Evolutionary conservation across 2,888 invertebrate genomes (phyloP).

Genomic region (Lasioglossum oenotherae): DNA sequence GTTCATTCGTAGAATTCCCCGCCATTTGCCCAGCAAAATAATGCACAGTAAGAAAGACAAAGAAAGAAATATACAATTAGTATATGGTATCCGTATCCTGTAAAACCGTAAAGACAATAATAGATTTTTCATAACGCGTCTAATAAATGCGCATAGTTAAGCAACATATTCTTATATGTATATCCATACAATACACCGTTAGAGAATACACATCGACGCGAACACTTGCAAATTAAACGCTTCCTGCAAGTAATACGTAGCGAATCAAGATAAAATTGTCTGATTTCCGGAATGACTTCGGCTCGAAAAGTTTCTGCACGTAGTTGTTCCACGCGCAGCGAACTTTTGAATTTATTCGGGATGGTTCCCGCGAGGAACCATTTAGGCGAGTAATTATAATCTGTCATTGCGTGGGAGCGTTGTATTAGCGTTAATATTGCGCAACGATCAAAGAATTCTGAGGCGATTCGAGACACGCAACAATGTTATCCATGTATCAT

Average conservation of each 20-base stretch:
- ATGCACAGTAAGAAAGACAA: not conserved
- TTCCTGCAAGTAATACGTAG: slow-evolving; percentile 5
- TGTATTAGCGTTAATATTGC: slow-evolving; percentile 64
- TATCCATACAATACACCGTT: not conserved
- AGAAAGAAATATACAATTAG: not conserved
- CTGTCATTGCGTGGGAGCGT: slow-evolving; percentile 65
- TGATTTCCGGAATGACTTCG: not conserved
- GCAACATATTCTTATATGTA: not conserved
- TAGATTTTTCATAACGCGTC: not conserved
- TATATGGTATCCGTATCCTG: not conserved
- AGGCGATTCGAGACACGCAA: slow-evolving; percentile 65
- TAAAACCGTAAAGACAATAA: no score
- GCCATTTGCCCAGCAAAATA: not conserved
- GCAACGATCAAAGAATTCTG: slow-evolving; percentile 66
- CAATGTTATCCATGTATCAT: slow-evolving; percentile 63
- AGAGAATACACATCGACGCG: not conserved
- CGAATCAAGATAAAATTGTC: slow-evolving; percentile 12
- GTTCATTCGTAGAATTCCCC: not conserved
- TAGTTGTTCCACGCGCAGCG: not conserved
- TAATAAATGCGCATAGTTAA: not conserved
- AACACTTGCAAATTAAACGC: slow-evolving; percentile 3
- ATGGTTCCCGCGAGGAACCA: slow-evolving; percentile 19
- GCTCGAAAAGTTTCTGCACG: not conserved
- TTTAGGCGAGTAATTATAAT: slow-evolving; percentile 44
- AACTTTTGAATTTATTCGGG: slow-evolving; percentile 20